Evolutionary conservation across 1,140 invertebrate genomes (phyloP).

Genomic region (Choristoneura fumiferana): DNA sequence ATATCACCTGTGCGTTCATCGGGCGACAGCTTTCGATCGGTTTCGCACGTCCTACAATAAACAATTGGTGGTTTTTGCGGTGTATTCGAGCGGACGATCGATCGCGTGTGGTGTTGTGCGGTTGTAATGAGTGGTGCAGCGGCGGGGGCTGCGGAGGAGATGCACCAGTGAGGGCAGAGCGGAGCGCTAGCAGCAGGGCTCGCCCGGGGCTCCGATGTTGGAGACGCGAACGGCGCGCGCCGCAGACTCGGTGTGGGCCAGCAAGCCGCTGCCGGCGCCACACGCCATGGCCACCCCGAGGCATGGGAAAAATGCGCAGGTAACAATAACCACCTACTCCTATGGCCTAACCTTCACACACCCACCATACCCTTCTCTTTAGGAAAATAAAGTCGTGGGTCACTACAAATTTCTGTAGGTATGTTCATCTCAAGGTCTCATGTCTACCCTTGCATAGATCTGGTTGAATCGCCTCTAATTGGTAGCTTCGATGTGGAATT

Average conservation of each 20-base stretch:
- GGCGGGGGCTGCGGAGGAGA: slow-evolving; percentile 35
- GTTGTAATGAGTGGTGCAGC: slow-evolving; percentile 58
- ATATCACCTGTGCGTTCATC: slow-evolving; percentile 39
- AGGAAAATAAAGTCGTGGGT: no score
- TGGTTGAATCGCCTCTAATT: no score
- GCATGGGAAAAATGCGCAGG: slow-evolving; percentile 74
- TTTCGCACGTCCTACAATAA: slow-evolving; percentile 65
- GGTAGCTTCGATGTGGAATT: no score
- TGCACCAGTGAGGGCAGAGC: slow-evolving; percentile 56
- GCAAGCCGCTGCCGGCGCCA: slow-evolving; percentile 76
- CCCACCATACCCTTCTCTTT: not conserved
- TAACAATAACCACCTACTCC: slow-evolving; percentile 26
- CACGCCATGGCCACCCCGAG: slow-evolving; percentile 77
- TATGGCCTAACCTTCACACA: slow-evolving; percentile 12
- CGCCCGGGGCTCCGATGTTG: slow-evolving; percentile 73
- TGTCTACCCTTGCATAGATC: no score
- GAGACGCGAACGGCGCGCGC: slow-evolving; percentile 76
- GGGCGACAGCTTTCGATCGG: slow-evolving; percentile 60
- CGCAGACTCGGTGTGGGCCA: slow-evolving; percentile 77
- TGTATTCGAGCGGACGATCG: slow-evolving; percentile 25
- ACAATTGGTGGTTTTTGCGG: slow-evolving; percentile 52
- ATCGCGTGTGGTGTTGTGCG: slow-evolving; percentile 29
- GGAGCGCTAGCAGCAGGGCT: slow-evolving; percentile 37
- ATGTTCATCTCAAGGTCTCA: no score
- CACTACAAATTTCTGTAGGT: no score